Evolutionary conservation across 2,113 vertebrate species (phyloP), one percentile per base, ranked within the genome.

Genomic region (Thunnus maccoyii): DNA sequence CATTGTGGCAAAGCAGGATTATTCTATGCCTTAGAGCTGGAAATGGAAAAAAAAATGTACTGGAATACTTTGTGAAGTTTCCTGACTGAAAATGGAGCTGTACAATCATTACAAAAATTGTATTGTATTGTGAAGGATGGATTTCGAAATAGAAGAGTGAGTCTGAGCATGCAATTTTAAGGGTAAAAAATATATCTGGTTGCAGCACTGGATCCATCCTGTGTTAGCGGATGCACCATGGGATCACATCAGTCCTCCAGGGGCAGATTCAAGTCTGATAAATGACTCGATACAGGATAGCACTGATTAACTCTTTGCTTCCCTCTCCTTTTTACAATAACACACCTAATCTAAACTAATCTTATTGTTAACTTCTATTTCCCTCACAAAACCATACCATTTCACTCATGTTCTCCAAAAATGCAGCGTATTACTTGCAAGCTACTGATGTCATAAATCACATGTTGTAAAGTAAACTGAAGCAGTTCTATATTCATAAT

Each of bases 401-500:
- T 67, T 20, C 7, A n/a, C 46, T 20, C 12, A 57, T 15, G 50
- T 32, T 67, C 17, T 54, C 55, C 50, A 69, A 50, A 57, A 48
- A 58, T 18, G n/a, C 5, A 47, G n/a, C 9, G 20, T 7, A 41
- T 65, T 72, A 47, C 44, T 47, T 52, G 48, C 3, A 62, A 55
- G 48, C 47, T 17, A 11, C 16, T 52, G 67, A 51, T 61, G 15
- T 22, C 20, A 67, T 68, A 9, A 52, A 76, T 75, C 18, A 22
- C 47, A 30, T 13, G 11, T 27, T 16, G 44, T 22, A 58, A 50
- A n/a, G 50, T 63, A 50, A 52, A 25, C 51, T 27, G 65, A 74
- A 75, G 51, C 32, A 10, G 44, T 44, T 78, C 41, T 75, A 54
- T 77, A 51, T 79, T 74, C 44, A 82, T 76, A 71, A 66, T 79